Evolutionary conservation across 2,113 vertebrate species (phyloP), one percentile per base, ranked within the genome.

Genomic region (Beaufortia kweichowensis): DNA sequence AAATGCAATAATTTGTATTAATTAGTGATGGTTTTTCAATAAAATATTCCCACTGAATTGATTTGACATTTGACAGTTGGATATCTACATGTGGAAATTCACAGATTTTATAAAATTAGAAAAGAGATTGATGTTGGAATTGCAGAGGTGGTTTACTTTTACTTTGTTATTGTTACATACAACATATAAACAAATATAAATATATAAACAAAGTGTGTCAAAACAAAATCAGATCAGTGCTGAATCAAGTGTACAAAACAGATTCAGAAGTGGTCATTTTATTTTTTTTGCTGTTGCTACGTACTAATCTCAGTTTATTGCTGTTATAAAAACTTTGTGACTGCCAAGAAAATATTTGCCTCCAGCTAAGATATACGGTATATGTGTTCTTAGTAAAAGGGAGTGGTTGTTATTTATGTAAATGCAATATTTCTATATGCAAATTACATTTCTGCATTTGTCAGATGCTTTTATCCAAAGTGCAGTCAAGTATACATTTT

Each of bases 11-110:
- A 57, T 59, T 11, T 50, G 48, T 57, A 50, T 66, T 53, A 28
- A 33, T 4, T 53, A 76, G 26, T 55, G 19, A 17, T 24, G 48
- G 64, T 33, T 17, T 66, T 76, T 66, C 46, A 60, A 35, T 39
- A 78, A 78, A 61, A 26, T 70, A 26, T 26, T 66, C 10, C n/a
- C 48, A 19, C 26, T 61, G 53, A 19, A 7, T 57, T 57, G 41
- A 8, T n/a, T 33, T 33, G 31, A 24, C 60, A 12, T 59, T 24
- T 61, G 4, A 41, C 14, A 46, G 43, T 46, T n/a, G n/a, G n/a
- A n/a, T n/a, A n/a, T n/a, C n/a, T n/a, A n/a, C n/a, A n/a, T n/a
- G n/a, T n/a, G n/a, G n/a, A n/a, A n/a, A n/a, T n/a, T n/a, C 1
- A 17, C 43, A 3, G 14, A 46, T 46, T 46, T 46, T 46, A 15